Base-by-base conservation (phyloP, 1,140 invertebrate species). In the Drosophila micromelanica region DNA sequence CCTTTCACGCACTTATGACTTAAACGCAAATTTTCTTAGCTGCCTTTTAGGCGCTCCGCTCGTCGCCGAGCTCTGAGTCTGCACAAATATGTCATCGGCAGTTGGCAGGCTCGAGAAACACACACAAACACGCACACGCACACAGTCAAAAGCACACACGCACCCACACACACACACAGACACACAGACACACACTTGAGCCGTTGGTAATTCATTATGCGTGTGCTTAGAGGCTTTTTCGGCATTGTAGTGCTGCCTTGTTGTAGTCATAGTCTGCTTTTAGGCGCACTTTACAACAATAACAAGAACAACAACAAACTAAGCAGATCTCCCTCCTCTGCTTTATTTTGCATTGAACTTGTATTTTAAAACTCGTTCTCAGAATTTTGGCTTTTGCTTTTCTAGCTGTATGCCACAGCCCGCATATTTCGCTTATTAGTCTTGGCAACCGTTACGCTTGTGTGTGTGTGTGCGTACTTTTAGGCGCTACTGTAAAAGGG, bases 11-110 rank as follows among this genome's bases (percentile, higher is more conserved):
- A 90, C 84, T 90, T 89, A 90, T 89, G 85, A 90, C 76, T 89
- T 90, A 89, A 89, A 89, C 84, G 77, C 77, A 89, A 89, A 89
- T 84, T 89, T 89, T 89, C 84, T 89, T 89, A 89, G 84, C 84
- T 90, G 84, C 79, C 76, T 89, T 84, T 89, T 90, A 89, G 84
- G 85, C 76, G 84, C 82, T 63, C 13, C 6, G 60, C 60, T 48
- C 37, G 15, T 45, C 5, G 42, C 46, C 15, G 43, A 38, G 61
- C 38, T 35, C 37, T 30, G 56, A 52, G 84, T 89, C 84, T 89
- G 63, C 73, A 89, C 84, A 90, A 90, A 89, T 89, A 90, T 89
- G 84, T 89, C 84, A 89, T 89, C 84, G 85, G 76, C 84, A 89
- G 84, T 89, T 74, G 84, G 85, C 43, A 71, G 59, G 62, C 72